Percentiles rank a stretch among this genome's conserved stretches.
These are phyloP conservation scores for Bellardia pandia DNA, from an alignment of 2,888 invertebrate genomes.

Conservation along the genomic window DNA sequence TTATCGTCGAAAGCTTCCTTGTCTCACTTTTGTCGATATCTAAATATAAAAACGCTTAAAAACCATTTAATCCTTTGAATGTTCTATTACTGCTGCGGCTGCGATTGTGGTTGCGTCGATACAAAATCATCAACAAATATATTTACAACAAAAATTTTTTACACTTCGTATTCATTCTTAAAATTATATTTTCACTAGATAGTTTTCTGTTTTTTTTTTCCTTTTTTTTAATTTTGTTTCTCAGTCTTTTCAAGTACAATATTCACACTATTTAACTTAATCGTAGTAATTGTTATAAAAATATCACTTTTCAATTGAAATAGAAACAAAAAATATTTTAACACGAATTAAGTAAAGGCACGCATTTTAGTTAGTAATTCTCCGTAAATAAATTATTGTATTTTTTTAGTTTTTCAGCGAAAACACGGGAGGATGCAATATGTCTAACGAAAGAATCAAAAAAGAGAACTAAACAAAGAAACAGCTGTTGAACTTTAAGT, in stretches of 20 bases:
- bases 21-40: not conserved
- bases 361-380: constrained; percentile 42
- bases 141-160: not conserved
- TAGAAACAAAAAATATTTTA: constrained; percentile 19
- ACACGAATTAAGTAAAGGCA: constrained; percentile 48
- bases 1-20: not conserved
- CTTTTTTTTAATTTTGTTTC: not conserved
- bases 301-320: constrained; percentile 50
- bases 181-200: constrained; percentile 8
- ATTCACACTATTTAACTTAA: constrained; percentile 36
- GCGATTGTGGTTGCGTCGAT: constrained; percentile 1
- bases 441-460: constrained; percentile 12
- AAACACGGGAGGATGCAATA: not conserved
- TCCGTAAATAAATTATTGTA: constrained; percentile 5
- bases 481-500: constrained; percentile 61
- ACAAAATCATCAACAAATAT: constrained; percentile 27
- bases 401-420: not conserved
- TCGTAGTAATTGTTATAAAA: constrained; percentile 34
- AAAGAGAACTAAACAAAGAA: constrained; percentile 71
- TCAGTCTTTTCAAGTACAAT: constrained; percentile 33
- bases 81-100: constrained; percentile 13
- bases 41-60: constrained; percentile 1
- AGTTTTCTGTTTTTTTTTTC: not conserved
- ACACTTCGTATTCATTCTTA: not conserved
- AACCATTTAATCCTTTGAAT: constrained; percentile 15